Base-by-base conservation (phyloP, 2,888 invertebrate species). In the Andrena hattorfiana region DNA sequence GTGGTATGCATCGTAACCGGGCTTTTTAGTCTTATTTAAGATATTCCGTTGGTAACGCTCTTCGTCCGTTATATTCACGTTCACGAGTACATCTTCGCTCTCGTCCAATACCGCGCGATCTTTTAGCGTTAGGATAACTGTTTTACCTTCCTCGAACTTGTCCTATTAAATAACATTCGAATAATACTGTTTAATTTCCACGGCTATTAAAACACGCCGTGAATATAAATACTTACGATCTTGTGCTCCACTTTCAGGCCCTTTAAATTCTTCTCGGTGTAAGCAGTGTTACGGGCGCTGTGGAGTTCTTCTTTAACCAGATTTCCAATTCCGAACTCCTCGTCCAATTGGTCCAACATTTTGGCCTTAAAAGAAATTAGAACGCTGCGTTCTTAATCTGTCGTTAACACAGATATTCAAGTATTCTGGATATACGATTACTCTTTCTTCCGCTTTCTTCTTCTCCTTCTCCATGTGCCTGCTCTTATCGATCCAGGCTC, bases 261-360 rank as follows among this genome's bases (percentile, higher is more conserved):
- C 88, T 95, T 95, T 74, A 99, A 95, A 94, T 97, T 95, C 89
- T 95, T 95, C 66, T 96, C 95, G 0, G 96, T 95, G 94, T 99
- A 99, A 5, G 96, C 95, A 67, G 94, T 94, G 60, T 93, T 94
- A 32, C 96, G 95, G 68, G 95, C 95, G 81, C 94, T 95, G 68
- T 94, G 94, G 85, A 96, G 95, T 90, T 98, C 98, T 87, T 97
- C 96, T 85, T 97, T 97, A n/a, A 99, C 96, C 66, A 99, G 95
- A 89, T 97, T 97, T 16, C 96, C 96, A 81, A 99, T 96, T 42
- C 99, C 99, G 95, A 99, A 99, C 93, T 98, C 98, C 87, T 96
- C 97, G 94, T 99, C 99, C 95, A 99, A 96, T 94, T 99, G 98
- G 94, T 99, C 98, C 91, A 99, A 94, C 95, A 98, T 96, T 93